phyloP scores from a whole-genome alignment of 2,113 vertebrate species.

The Lampris incognitus region DNA sequence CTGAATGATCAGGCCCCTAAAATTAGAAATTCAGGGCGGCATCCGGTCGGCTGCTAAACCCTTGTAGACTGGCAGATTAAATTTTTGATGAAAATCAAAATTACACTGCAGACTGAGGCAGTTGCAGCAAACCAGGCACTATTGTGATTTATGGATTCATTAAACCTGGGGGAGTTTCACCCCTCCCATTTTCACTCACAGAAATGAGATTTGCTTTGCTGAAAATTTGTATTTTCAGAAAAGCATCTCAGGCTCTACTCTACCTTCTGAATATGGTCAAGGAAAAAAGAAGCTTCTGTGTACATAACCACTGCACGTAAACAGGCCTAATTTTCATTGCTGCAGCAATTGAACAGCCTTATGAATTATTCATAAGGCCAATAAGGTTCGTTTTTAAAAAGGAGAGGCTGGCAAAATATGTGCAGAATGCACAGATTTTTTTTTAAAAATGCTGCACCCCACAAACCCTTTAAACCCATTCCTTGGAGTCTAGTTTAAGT shows the following conservation, averaged over 20 bases:
- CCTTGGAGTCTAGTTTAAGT: slow-evolving; percentile 75
- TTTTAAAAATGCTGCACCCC: slow-evolving; percentile 65
- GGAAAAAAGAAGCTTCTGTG: slow-evolving; percentile 63
- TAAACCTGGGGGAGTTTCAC: slow-evolving; percentile 87
- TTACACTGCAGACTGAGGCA: slow-evolving; percentile 87
- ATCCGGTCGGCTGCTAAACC: slow-evolving; percentile 93
- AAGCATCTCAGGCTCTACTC: slow-evolving; percentile 71
- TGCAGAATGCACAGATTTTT: slow-evolving; percentile 74
- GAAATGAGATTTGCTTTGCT: slow-evolving; percentile 89
- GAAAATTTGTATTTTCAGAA: slow-evolving; percentile 81
- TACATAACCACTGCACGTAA: slow-evolving; percentile 77
- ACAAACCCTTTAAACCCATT: slow-evolving; percentile 71
- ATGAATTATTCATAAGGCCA: slow-evolving; percentile 84
- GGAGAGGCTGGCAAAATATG: slow-evolving; percentile 73
- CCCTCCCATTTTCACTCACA: slow-evolving; percentile 85
- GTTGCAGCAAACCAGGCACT: slow-evolving; percentile 91
- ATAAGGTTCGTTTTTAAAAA: slow-evolving; percentile 80
- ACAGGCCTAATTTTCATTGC: slow-evolving; percentile 79
- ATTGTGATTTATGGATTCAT: slow-evolving; percentile 97
- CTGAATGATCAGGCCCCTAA: slow-evolving; percentile 97
- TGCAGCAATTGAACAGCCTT: slow-evolving; percentile 77
- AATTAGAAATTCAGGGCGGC: slow-evolving; percentile 99
- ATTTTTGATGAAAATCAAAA: slow-evolving; percentile 94
- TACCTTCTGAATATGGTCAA: slow-evolving; percentile 75
- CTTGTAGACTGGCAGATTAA: slow-evolving; percentile 93